Base-by-base conservation (phyloP, 2,888 invertebrate species). In the Drosophila testacea region DNA sequence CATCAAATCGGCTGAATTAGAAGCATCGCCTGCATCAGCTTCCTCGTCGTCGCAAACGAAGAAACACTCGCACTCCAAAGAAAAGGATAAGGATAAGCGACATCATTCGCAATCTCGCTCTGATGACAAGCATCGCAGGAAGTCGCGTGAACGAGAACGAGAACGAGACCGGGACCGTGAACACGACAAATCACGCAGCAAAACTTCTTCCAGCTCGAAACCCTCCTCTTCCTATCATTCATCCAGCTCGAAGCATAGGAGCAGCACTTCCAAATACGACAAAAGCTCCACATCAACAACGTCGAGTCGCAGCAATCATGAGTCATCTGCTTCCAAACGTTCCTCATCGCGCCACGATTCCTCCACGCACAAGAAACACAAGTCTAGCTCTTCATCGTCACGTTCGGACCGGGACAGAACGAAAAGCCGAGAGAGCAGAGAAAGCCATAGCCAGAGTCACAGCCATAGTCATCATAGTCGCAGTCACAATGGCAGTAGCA, bases 21-120 rank as follows among this genome's bases (percentile, higher is more conserved):
- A 55, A 9, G 54, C 67, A 1, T 81, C 88, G n/a, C 86, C 89
- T 6, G 59, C 69, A 0, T 85, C 89, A 4, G 61, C 62, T 1
- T 84, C 88, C 0, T 84, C 88, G 1, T 90, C 90, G 4, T 90
- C 89, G 0, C 88, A 87, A 4, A 84, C 89, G 6, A 92, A 90
- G 36, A 91, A 89, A 41, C 81, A 83, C n/a, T 72, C 73, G 5
- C 52, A 47, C 13, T 71, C 64, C 1, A 60, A 50, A 13, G 73
- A 89, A 4, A 87, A 63, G 22, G 73, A 89, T 4, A 87, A 63
- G 42, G 80, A 85, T 10, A 69, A 47, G 13, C 73, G 73, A 5
- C 72, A 79, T 62, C 77, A 79, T 47, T 69, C 73, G 1, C 60
- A 61, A 22, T 65, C 81, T 4, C 73, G 66, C 36, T 74, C 81